Evolutionary conservation across 2,888 invertebrate genomes (phyloP), one percentile per base, ranked within the genome.

Genomic region (Andricus curvator): DNA sequence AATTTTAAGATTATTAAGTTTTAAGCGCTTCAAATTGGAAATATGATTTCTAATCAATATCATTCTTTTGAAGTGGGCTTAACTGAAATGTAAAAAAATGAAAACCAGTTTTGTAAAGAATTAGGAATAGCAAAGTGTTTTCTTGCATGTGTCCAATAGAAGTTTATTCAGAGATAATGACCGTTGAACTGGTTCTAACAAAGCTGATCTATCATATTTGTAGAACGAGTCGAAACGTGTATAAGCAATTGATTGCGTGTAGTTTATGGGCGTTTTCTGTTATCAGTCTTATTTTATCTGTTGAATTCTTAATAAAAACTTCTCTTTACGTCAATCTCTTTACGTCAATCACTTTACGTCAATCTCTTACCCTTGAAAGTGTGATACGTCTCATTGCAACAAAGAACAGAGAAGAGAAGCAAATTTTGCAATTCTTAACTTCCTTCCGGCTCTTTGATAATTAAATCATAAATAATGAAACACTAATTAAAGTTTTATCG

Each of bases 191-290:
- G 4, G 25, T 48, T 68, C 20, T 25, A 48, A 48, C 22, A 68
- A 68, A 44, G 25, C 48, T 48, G 44, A 48, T 22, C n/a, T 68
- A 48, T 68, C 68, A n/a, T 51, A 25, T 68, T 68, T 68, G 25
- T 48, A 48, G 22, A 68, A 29, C 25, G 48, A 48, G 20, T 48
- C 25, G 1, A 68, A 68, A 48, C 48, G 4, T 51, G 11, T 41
- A 41, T 41, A 41, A 41, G 41, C 41, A 13, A 56, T 62, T 62
- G 62, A 13, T 62, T 62, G 62, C 22, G 62, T 62, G 15, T 22
- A 9, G 9, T 22, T n/a, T 62, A 25, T 22, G 13, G 25, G 22
- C 11, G 13, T 62, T 62, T 15, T 25, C 13, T 22, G 22, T 62
- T 70, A 51, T 51, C 48, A 51, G 8, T 70, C 51, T 70, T 20